A percentile compares a stretch with the other conserved stretches of the same genome.
Evolutionary conservation across 2,888 invertebrate genomes (phyloP).

Genomic region (Incurvaria masculella): DNA sequence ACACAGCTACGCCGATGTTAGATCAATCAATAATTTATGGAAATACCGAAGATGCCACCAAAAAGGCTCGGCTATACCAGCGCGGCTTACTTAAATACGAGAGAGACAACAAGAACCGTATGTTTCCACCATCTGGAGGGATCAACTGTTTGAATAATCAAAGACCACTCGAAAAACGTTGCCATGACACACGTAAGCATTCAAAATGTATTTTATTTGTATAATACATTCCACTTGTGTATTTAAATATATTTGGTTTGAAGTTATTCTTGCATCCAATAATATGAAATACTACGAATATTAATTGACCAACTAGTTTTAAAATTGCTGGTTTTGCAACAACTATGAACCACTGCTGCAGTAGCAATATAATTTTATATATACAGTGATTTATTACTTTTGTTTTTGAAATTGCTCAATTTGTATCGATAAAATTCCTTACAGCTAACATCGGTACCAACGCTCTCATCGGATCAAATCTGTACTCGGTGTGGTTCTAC

Average conservation of each 20-base stretch:
- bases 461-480: constrained; percentile 20
- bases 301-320: too few relatives aligned
- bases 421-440: too few relatives aligned
- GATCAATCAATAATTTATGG: constrained; percentile 4
- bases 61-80: constrained; percentile 23
- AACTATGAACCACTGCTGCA: too few relatives aligned
- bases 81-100: constrained; percentile 26
- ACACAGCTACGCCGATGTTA: constrained; percentile 2
- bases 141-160: background rate
- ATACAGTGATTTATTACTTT: too few relatives aligned
- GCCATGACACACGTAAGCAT: background rate
- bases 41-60: background rate
- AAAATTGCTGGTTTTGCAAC: too few relatives aligned
- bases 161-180: background rate
- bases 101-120: background rate
- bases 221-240: too few relatives aligned
- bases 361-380: too few relatives aligned
- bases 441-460: background rate
- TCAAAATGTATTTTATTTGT: background rate
- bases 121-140: background rate
- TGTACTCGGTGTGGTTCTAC: constrained; percentile 27
- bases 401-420: too few relatives aligned
- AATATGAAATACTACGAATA: too few relatives aligned
- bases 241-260: too few relatives aligned
- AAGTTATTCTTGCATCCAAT: too few relatives aligned